These are phyloP conservation scores for Clanis bilineata DNA, from an alignment of 2,888 invertebrate genomes.

Conservation along the genomic window DNA sequence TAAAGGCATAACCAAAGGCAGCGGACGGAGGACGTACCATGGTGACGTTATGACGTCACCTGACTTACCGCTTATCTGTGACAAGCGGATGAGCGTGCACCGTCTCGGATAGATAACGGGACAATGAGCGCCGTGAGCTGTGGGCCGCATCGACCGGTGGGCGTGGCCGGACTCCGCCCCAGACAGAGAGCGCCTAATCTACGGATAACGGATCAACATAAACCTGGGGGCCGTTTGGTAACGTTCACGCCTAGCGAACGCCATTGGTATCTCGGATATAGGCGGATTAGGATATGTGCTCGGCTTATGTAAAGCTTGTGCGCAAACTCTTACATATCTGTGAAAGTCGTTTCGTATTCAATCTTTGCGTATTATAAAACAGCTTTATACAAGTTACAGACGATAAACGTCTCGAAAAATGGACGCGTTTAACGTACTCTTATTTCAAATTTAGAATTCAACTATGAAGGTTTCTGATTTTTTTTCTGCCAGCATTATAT, in stretches of 20 bases:
- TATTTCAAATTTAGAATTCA: no score
- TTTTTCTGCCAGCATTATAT: no score
- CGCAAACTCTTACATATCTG: constrained; percentile 26
- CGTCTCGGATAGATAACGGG: constrained; percentile 76
- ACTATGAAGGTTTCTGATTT: no score
- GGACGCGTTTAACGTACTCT: no score
- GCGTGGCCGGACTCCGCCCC: constrained; percentile 76
- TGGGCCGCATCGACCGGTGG: constrained; percentile 76
- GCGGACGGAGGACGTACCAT: constrained; percentile 21
- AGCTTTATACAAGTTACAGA: no score
- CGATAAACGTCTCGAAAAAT: no score
- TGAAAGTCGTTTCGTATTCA: constrained; percentile 21
- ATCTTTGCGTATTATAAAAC: constrained; percentile 19
- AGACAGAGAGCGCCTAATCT: constrained; percentile 76
- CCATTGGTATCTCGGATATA: constrained; percentile 74
- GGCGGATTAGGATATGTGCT: constrained; percentile 72
- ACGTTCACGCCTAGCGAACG: constrained; percentile 68
- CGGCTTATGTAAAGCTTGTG: constrained; percentile 23
- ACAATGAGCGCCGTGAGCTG: constrained; percentile 59
- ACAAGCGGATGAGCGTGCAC: constrained; percentile 71
- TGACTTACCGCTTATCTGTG: constrained; percentile 64
- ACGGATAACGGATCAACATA: constrained; percentile 79
- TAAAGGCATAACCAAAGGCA: not conserved
- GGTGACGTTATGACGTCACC: no score
- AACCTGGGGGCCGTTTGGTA: constrained; percentile 71